Percentiles rank a stretch among this genome's conserved stretches.
Conservation (phyloP, 2,888 invertebrate genomes). For the Bombyx huttoni region DNA sequence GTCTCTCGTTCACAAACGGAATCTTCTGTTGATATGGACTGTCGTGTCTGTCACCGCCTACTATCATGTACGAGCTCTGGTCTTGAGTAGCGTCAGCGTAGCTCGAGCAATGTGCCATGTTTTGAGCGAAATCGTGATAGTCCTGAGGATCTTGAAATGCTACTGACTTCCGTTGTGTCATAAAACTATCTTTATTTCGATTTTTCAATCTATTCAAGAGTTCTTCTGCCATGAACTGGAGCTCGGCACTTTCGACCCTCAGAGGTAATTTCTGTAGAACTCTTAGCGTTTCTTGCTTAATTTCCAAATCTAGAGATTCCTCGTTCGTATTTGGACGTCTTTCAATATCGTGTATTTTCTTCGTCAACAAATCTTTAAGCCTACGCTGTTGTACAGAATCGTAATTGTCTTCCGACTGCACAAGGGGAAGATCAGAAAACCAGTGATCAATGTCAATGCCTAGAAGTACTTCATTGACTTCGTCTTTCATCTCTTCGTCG, state of each 20-base stretch:
- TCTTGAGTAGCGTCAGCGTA: slow-evolving; percentile 4
- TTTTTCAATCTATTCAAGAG: slow-evolving; percentile 32
- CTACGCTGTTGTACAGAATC: slow-evolving; percentile 20
- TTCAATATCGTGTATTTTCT: slow-evolving; percentile 30
- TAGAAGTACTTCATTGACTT: slow-evolving; percentile 38
- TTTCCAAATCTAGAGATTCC: slow-evolving; percentile 12
- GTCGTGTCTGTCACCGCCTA: slow-evolving; percentile 10
- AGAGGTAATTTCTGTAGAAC: slow-evolving; percentile 28
- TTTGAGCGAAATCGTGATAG: slow-evolving; percentile 22
- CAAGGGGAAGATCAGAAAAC: slow-evolving; percentile 34
- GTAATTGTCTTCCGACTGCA: slow-evolving; percentile 9
- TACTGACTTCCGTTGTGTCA: slow-evolving; percentile 13
- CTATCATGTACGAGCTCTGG: slow-evolving; percentile 9
- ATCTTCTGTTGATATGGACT: neutral
- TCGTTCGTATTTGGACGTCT: slow-evolving; percentile 11
- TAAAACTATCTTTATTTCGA: slow-evolving; percentile 11
- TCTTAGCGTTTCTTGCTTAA: slow-evolving; percentile 25
- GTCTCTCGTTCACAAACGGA: neutral
- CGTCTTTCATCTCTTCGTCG: slow-evolving; percentile 27
- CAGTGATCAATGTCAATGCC: slow-evolving; percentile 41
- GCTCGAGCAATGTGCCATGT: slow-evolving; percentile 17
- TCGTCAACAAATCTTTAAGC: slow-evolving; percentile 28
- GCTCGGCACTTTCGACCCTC: slow-evolving; percentile 15
- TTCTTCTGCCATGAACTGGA: slow-evolving; percentile 29
- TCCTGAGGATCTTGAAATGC: slow-evolving; percentile 18